A percentile compares a stretch with the other conserved stretches of the same genome.
These are phyloP conservation scores for Epizoanthus stellaris DNA, from an alignment of 92 coral and sea anemone species.

Conservation along the genomic window DNA sequence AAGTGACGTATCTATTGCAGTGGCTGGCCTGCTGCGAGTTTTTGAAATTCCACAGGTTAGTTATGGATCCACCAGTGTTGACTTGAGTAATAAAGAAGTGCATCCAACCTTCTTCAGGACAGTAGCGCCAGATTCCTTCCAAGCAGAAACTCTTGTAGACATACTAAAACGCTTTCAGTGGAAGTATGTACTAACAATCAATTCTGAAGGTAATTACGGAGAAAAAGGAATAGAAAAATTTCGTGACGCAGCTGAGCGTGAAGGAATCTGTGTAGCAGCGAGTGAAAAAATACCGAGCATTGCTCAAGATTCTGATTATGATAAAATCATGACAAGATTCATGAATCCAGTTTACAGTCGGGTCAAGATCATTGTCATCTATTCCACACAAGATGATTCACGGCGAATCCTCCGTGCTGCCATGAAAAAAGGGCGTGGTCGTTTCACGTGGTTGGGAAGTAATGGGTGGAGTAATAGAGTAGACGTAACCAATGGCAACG, in stretches of 20 bases:
- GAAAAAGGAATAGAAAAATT: conserved; percentile 76
- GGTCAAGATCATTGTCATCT: conserved; percentile 73
- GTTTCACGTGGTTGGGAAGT: conserved; percentile 90
- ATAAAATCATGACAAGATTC: conserved; percentile 24
- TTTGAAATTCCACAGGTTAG: conserved; percentile 96
- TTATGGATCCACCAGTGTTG: conserved; percentile 91
- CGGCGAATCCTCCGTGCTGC: conserved; percentile 85
- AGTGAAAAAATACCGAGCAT: conserved; percentile 57
- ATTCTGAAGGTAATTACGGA: conserved; percentile 87
- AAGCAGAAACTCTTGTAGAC: conserved; percentile 88
- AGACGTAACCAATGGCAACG: conserved; percentile 85
- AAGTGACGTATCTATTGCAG: conserved; percentile 92
- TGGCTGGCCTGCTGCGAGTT: conserved; percentile 91
- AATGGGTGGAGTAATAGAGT: conserved; percentile 94
- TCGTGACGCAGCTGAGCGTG: conserved; percentile 44
- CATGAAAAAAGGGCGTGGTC: conserved; percentile 54
- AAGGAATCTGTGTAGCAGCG: conserved; percentile 75
- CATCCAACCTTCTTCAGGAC: conserved; percentile 90
- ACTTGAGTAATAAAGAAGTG: conserved; percentile 88
- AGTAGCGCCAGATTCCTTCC: conserved; percentile 92
- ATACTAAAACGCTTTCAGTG: conserved; percentile 75
- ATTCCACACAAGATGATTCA: conserved; percentile 82
- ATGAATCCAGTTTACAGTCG: conserved; percentile 15
- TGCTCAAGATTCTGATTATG: conserved; percentile 53
- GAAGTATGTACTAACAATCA: conserved; percentile 80